These are phyloP conservation scores for Arothron firmamentum DNA, from an alignment of 2,113 vertebrate species.

Conservation along the genomic window DNA sequence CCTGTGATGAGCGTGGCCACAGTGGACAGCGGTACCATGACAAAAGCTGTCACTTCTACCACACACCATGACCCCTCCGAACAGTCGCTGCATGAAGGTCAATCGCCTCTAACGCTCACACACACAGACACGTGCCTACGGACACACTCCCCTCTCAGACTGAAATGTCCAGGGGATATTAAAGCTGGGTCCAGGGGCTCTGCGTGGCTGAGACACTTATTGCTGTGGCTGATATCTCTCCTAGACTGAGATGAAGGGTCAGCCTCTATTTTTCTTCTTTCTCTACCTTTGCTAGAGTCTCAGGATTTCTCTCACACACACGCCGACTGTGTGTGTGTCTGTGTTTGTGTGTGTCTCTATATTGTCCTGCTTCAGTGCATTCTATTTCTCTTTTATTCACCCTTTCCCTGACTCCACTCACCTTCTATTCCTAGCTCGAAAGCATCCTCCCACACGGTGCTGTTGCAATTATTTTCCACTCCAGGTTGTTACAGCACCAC, in stretches of 20 bases:
- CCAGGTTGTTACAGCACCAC: conserved; percentile 21
- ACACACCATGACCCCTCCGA: conserved; percentile 32
- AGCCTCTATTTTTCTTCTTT: conserved; percentile 33
- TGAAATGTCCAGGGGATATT: conserved; percentile 21
- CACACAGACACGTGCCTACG: background rate
- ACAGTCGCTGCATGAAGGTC: conserved; percentile 40
- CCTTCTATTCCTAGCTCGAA: conserved; percentile 24
- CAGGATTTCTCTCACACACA: conserved; percentile 8
- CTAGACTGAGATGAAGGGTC: conserved; percentile 43
- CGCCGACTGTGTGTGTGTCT: background rate
- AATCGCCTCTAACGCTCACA: conserved; percentile 5
- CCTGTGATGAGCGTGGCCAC: conserved; percentile 6
- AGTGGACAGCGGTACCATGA: conserved; percentile 28
- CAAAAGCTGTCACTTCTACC: conserved; percentile 45
- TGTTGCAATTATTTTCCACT: conserved; percentile 44
- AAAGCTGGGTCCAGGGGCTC: conserved; percentile 31
- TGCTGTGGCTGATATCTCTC: conserved; percentile 54
- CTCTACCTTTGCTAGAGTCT: conserved; percentile 1
- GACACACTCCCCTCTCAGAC: conserved; percentile 1
- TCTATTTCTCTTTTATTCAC: conserved; percentile 8
- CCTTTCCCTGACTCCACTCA: conserved; percentile 28
- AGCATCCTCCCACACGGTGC: conserved; percentile 20
- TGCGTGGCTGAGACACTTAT: conserved; percentile 37
- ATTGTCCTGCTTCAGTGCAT: conserved; percentile 27
- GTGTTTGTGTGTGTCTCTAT: conserved; percentile 1